phyloP scores from a whole-genome alignment of 2,888 invertebrate species.

The Diaphora mendica region DNA sequence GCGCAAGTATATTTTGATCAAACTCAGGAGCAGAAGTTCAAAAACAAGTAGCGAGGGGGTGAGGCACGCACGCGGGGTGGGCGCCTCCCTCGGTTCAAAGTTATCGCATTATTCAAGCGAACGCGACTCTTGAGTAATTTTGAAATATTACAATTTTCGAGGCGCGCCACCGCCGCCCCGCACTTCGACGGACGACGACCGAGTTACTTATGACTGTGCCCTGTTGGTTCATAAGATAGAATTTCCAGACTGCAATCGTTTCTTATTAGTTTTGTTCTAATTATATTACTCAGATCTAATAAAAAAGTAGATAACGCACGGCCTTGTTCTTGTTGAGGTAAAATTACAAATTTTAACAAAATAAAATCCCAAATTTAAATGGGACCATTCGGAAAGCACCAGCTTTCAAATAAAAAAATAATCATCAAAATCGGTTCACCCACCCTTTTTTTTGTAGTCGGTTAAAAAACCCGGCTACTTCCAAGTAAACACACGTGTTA shows the following conservation, averaged over 20 bases:
- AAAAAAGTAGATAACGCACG: no score
- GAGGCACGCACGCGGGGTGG: conserved; percentile 75
- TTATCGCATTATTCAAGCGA: conserved; percentile 85
- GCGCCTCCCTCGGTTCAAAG: conserved; percentile 72
- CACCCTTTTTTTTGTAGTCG: no score
- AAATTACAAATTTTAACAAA: no score
- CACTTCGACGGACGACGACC: conserved; percentile 64
- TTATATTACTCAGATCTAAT: no score
- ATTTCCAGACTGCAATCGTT: conserved; percentile 35
- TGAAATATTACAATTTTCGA: conserved; percentile 87
- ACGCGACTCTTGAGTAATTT: conserved; percentile 87
- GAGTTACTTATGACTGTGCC: conserved; percentile 57
- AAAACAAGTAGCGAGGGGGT: conserved; percentile 74
- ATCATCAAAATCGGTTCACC: no score
- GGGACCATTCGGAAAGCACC: no score
- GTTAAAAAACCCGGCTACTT: no score
- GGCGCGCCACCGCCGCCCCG: conserved; percentile 70
- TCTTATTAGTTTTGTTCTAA: conserved; percentile 20
- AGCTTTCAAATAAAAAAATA: no score
- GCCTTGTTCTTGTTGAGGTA: no score
- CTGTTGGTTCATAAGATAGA: conserved; percentile 30
- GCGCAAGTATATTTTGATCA: conserved; percentile 82
- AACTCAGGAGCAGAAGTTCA: conserved; percentile 82
- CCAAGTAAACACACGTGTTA: no score
- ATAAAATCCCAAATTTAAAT: no score